Percentiles rank a stretch among this genome's conserved stretches.
Evolutionary conservation across 2,113 vertebrate genomes (phyloP).

Genomic region (Procavia capensis): DNA sequence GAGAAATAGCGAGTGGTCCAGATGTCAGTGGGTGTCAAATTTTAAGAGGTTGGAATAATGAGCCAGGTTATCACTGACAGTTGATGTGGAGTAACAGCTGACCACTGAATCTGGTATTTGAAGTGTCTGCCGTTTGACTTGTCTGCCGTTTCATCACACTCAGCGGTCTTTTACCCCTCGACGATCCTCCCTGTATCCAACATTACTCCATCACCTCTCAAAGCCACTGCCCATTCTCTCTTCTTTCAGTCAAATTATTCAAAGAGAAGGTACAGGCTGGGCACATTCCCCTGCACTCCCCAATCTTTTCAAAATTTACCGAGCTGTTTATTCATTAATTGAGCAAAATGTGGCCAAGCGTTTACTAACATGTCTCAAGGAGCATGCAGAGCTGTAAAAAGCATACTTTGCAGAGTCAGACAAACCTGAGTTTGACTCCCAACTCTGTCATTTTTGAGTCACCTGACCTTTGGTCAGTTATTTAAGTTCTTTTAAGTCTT

Average conservation of each 20-base stretch:
- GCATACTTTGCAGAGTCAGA: not conserved
- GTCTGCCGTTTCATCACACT: not conserved
- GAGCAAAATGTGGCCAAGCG: not conserved
- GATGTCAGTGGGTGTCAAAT: not conserved
- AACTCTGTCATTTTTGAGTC: not conserved
- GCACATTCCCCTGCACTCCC: not conserved
- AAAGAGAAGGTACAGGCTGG: not conserved
- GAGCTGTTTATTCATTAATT: constrained; percentile 13
- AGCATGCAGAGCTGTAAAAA: not conserved
- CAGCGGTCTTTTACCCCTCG: not conserved
- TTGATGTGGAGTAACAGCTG: not conserved
- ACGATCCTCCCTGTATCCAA: not conserved
- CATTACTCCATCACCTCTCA: not conserved
- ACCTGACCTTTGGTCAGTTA: not conserved
- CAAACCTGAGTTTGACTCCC: not conserved
- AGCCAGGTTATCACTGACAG: not conserved
- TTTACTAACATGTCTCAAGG: not conserved
- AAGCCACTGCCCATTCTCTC: not conserved
- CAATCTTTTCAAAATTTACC: not conserved
- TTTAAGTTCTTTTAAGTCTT: not conserved
- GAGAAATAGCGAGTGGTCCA: not conserved
- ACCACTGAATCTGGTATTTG: not conserved
- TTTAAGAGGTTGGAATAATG: not conserved
- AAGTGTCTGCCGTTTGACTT: not conserved
- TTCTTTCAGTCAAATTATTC: not conserved